A percentile compares a stretch with the other conserved stretches of the same genome.
Evolutionary conservation across 2,888 invertebrate species (phyloP).

Genomic region (Trichogramma dendrolimi): DNA sequence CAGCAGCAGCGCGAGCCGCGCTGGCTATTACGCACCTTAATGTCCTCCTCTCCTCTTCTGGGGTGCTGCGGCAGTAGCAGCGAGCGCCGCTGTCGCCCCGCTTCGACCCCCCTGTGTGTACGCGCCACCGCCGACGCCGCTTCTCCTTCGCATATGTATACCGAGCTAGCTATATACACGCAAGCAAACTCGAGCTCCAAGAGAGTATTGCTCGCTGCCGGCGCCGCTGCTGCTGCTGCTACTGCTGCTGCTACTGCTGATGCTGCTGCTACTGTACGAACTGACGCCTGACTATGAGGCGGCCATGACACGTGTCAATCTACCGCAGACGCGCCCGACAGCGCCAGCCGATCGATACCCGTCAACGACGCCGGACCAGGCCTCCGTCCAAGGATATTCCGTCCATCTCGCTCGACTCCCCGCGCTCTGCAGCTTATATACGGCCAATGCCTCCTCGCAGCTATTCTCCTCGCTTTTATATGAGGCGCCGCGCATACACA

Average conservation of each 20-base stretch:
- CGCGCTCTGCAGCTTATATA: neutral
- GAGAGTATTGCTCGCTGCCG: too few species aligned
- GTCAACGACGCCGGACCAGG: conserved; percentile 7
- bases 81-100: conserved; percentile 24
- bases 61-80: conserved; percentile 24
- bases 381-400: neutral
- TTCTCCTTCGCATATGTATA: conserved; percentile 22
- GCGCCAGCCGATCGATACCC: conserved; percentile 39
- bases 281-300: conserved; percentile 36
- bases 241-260: conserved; percentile 12
- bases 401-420: neutral
- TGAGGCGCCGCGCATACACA: conserved; percentile 7
- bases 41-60: conserved; percentile 46
- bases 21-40: conserved; percentile 54
- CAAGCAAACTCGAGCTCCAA: too few species aligned
- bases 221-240: neutral
- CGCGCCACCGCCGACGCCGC: conserved; percentile 22
- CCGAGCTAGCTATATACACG: conserved; percentile 2
- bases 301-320: conserved; percentile 54
- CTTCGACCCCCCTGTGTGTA: neutral
- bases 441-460: neutral
- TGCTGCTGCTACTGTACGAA: conserved; percentile 22
- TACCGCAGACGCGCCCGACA: conserved; percentile 52
- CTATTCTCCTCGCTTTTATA: neutral
- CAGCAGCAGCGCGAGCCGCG: conserved; percentile 52